phyloP scores from a whole-genome alignment of 2,888 invertebrate species.

The Tromatobia lineatoria region DNA sequence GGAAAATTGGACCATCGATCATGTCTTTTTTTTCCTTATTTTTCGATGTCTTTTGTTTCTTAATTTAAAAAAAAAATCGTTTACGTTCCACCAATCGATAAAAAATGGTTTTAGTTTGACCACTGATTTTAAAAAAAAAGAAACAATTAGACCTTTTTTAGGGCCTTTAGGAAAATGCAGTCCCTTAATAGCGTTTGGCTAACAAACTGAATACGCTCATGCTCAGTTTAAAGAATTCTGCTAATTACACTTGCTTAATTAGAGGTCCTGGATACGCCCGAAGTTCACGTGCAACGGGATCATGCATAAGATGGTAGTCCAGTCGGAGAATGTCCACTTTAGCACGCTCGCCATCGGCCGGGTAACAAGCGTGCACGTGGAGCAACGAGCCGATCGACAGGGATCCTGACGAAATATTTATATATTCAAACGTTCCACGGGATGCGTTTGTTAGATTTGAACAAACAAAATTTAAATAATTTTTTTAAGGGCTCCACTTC shows the following conservation, averaged over 20 bases:
- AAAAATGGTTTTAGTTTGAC: no score
- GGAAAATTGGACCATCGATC: no score
- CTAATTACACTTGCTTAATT: constrained; percentile 87
- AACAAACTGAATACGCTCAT: constrained; percentile 37
- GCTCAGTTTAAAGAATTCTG: constrained; percentile 51
- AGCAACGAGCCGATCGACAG: constrained; percentile 90
- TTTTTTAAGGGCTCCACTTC: no score
- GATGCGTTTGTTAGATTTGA: constrained; percentile 17
- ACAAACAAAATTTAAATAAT: background rate
- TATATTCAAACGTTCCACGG: constrained; percentile 24
- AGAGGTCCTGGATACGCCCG: constrained; percentile 94
- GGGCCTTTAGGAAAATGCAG: no score
- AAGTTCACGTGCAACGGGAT: constrained; percentile 89
- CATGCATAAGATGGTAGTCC: constrained; percentile 87
- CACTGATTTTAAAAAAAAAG: no score
- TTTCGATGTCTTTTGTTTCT: no score
- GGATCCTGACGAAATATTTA: constrained; percentile 73
- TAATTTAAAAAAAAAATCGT: no score
- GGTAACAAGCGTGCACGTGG: constrained; percentile 92
- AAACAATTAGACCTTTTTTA: no score
- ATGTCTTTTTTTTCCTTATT: no score
- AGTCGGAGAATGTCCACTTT: constrained; percentile 91
- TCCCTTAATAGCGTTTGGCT: background rate
- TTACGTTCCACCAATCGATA: no score
- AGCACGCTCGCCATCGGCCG: constrained; percentile 92